Conservation (phyloP, 92 coral and sea anemone genomes). For the Actinostola sp. region DNA sequence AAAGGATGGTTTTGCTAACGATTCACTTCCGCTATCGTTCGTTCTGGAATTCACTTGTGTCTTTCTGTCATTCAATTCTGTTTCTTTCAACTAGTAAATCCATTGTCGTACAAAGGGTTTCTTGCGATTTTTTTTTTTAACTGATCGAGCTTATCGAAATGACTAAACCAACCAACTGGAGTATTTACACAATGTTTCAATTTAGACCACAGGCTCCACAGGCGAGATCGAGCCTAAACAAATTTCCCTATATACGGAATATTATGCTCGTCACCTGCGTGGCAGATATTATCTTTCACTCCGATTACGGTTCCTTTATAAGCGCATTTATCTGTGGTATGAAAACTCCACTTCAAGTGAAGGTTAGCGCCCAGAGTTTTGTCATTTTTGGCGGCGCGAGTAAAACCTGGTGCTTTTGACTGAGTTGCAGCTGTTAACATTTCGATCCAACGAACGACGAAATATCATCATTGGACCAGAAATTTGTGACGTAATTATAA, state of each 20-base stretch:
- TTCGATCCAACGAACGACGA: not conserved
- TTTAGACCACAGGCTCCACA: too few relatives aligned
- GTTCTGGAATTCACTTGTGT: not conserved
- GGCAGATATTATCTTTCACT: not conserved
- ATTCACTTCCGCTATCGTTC: not conserved
- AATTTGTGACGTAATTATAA: too few relatives aligned
- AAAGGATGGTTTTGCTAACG: not conserved
- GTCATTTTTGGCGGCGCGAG: not conserved
- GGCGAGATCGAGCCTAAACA: too few relatives aligned
- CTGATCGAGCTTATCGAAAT: too few relatives aligned
- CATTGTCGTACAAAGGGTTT: too few relatives aligned
- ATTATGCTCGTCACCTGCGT: too few relatives aligned
- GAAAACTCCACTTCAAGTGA: not conserved
- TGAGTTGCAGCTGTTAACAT: not conserved
- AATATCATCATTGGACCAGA: not conserved
- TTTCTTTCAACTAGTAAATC: too few relatives aligned
- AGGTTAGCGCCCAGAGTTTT: conserved; percentile 2
- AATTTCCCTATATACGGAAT: too few relatives aligned
- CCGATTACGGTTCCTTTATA: not conserved
- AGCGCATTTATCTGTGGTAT: not conserved
- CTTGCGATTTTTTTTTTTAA: too few relatives aligned
- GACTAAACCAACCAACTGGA: too few relatives aligned
- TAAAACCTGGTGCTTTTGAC: not conserved
- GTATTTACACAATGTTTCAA: too few relatives aligned
- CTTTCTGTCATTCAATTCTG: not conserved